A percentile compares a stretch with the other conserved stretches of the same genome.
Evolutionary conservation across 2,797 vertebrate genomes (phyloP).

Genomic region (Lacerta bilineata): DNA sequence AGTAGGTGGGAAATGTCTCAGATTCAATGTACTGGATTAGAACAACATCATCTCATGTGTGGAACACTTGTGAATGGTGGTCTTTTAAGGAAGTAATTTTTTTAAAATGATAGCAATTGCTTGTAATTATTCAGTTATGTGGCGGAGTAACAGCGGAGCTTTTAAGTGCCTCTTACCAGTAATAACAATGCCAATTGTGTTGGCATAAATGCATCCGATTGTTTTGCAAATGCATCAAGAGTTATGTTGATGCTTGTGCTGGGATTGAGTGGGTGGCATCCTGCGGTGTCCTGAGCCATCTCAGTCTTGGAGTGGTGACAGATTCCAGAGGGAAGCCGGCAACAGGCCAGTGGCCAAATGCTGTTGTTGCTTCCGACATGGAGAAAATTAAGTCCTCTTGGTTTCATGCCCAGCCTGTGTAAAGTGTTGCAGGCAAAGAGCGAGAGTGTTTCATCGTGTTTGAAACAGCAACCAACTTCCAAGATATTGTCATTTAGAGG

Average conservation of each 20-base stretch:
- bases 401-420: background rate
- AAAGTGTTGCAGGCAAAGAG: rapidly evolving
- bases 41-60: too few species aligned
- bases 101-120: background rate
- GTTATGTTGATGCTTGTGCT: rapidly evolving
- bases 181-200: background rate
- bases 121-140: background rate
- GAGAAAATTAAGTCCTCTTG: background rate
- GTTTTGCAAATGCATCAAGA: background rate
- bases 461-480: background rate
- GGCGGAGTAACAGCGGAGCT: background rate
- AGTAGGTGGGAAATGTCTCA: background rate
- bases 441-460: background rate
- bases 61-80: background rate
- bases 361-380: background rate
- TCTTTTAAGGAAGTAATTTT: background rate
- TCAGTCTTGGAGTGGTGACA: background rate
- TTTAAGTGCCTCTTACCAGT: background rate
- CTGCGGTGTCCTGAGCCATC: background rate
- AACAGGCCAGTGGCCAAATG: background rate
- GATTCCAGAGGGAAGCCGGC: background rate
- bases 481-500: too few species aligned
- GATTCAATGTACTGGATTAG: background rate
- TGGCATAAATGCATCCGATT: background rate
- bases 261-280: background rate